Evolutionary conservation across 2,888 invertebrate species (phyloP).

Genomic region (Craniophora ligustri): DNA sequence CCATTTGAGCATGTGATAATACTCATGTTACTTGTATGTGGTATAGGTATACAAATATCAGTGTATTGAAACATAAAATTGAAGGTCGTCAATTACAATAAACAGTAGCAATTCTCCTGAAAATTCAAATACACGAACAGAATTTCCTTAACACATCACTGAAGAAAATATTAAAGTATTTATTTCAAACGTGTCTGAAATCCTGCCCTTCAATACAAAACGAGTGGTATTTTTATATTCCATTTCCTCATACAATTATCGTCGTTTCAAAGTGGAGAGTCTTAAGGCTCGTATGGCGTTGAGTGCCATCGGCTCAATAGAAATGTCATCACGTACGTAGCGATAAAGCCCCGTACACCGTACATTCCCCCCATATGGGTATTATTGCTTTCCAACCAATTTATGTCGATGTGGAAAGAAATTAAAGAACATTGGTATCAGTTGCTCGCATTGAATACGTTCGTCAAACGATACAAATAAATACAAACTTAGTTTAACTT

Average conservation of each 20-base stretch:
- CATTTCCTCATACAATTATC: constrained; percentile 65
- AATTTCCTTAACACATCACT: constrained; percentile 16
- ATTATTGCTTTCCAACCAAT: constrained; percentile 63
- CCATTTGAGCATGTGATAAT: too few relatives aligned
- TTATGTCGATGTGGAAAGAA: constrained; percentile 44
- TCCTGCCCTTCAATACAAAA: constrained; percentile 50
- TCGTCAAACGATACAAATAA: background rate
- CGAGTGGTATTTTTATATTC: constrained; percentile 60
- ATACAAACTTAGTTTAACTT: background rate
- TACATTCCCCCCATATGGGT: constrained; percentile 44
- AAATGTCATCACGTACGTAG: constrained; percentile 64
- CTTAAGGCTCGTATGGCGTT: constrained; percentile 57
- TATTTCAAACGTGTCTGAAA: constrained; percentile 52
- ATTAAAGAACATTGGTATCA: constrained; percentile 30
- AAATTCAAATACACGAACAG: constrained; percentile 10
- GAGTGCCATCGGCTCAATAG: constrained; percentile 65
- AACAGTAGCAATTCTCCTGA: background rate
- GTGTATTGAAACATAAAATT: too few relatives aligned
- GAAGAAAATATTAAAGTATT: constrained; percentile 50
- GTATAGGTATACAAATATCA: too few relatives aligned
- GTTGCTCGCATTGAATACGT: background rate
- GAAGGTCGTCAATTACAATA: too few relatives aligned
- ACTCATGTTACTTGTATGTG: too few relatives aligned
- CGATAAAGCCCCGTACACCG: constrained; percentile 55
- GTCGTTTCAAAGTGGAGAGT: constrained; percentile 55